These are phyloP conservation scores for Leucoraja erinaceus DNA, from an alignment of 2,113 vertebrate genomes.

Conservation along the genomic window DNA sequence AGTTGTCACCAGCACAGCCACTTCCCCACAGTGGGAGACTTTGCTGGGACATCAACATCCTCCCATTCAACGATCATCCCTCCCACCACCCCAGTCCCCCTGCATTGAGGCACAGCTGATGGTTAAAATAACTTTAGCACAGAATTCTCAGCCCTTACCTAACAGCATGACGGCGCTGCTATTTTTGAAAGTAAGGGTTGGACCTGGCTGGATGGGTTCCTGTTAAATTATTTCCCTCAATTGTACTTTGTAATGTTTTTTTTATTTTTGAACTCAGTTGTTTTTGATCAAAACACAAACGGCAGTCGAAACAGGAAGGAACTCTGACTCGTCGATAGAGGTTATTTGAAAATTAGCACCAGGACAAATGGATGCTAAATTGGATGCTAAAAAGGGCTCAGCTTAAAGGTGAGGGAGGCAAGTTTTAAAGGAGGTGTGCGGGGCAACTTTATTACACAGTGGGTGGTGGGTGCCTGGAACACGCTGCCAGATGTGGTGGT, in stretches of 20 bases:
- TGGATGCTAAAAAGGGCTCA: too few relatives aligned
- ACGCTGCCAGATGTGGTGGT: too few relatives aligned
- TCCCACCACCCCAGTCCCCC: too few relatives aligned
- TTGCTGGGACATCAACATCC: too few relatives aligned
- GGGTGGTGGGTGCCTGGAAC: too few relatives aligned
- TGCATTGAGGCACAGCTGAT: too few relatives aligned
- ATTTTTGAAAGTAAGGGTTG: background rate
- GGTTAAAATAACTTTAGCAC: background rate
- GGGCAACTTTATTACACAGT: too few relatives aligned
- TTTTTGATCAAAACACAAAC: conserved; percentile 17
- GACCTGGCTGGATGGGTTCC: background rate
- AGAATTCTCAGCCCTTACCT: background rate
- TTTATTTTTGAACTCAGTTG: too few relatives aligned
- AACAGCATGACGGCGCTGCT: background rate
- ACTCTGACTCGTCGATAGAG: background rate
- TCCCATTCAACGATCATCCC: too few relatives aligned
- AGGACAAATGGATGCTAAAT: background rate
- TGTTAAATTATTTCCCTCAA: conserved; percentile 30
- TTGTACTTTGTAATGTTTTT: background rate
- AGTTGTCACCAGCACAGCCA: too few relatives aligned
- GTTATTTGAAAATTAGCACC: background rate
- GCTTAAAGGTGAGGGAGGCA: background rate
- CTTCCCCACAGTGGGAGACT: too few relatives aligned
- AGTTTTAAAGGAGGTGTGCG: too few relatives aligned
- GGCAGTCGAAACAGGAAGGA: background rate